phyloP scores from a whole-genome alignment of 2,113 vertebrate species.

The Rhynchopsitta pachyrhyncha region DNA sequence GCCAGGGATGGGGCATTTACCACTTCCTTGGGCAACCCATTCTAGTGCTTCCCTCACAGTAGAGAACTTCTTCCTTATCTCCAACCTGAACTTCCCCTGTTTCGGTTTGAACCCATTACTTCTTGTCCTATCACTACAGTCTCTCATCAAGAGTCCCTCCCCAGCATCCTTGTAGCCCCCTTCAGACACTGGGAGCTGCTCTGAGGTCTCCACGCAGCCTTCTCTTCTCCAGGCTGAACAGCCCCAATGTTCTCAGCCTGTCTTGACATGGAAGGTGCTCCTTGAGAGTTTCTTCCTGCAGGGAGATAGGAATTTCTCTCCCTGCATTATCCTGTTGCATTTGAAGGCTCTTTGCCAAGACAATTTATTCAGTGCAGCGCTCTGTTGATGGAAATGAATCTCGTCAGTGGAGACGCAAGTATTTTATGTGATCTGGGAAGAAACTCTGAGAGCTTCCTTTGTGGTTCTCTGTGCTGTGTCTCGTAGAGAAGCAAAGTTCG shows the following conservation, averaged over 20 bases:
- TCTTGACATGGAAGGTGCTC: background rate
- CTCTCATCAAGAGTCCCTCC: background rate
- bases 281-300: background rate
- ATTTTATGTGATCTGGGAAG: background rate
- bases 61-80: too few species aligned
- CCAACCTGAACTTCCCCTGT: background rate
- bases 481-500: constrained; percentile 81
- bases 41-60: too few species aligned
- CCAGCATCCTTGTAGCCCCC: background rate
- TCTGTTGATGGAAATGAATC: background rate
- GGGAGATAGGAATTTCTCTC: background rate
- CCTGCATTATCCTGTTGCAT: background rate
- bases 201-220: background rate
- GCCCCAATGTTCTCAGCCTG: background rate
- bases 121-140: background rate
- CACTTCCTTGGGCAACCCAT: too few species aligned
- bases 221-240: background rate
- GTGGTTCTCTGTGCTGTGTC: constrained; percentile 19
- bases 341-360: background rate
- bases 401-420: background rate
- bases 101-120: background rate
- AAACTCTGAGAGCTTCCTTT: background rate
- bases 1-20: background rate
- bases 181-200: background rate
- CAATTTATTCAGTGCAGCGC: background rate